Conservation (phyloP, 2,888 invertebrate species). For the Beris chalybata region DNA sequence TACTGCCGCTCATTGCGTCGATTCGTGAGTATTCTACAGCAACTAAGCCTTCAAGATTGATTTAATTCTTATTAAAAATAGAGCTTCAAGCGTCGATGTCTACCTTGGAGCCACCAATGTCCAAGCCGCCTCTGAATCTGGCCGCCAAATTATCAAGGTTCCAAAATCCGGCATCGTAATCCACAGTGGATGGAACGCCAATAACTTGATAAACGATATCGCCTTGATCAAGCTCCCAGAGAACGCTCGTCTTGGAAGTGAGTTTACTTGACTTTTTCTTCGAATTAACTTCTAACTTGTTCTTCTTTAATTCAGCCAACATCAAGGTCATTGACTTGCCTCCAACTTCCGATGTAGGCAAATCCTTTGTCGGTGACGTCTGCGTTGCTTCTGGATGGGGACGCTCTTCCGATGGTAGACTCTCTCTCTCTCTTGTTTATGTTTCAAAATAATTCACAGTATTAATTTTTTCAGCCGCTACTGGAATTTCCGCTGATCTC, state of each 20-base stretch:
- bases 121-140: neutral
- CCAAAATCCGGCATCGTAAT: neutral
- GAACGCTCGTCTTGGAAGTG: slow-evolving; percentile 13
- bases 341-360: neutral
- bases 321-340: slow-evolving; percentile 4
- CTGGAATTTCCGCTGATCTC: slow-evolving; percentile 4
- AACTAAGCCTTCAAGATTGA: neutral
- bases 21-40: slow-evolving; percentile 3
- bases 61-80: slow-evolving; percentile 35
- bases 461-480: slow-evolving; percentile 12
- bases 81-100: slow-evolving; percentile 1
- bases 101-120: slow-evolving; percentile 15
- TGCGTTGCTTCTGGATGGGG: slow-evolving; percentile 25
- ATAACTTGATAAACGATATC: slow-evolving; percentile 9
- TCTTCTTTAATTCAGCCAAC: neutral
- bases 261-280: neutral
- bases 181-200: slow-evolving; percentile 8
- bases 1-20: slow-evolving; percentile 30
- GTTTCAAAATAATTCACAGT: neutral
- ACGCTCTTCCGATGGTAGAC: slow-evolving; percentile 4
- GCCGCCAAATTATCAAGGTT: slow-evolving; percentile 9
- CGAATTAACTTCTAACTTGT: neutral
- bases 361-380: neutral
- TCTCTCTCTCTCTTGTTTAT: neutral
- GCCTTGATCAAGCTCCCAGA: slow-evolving; percentile 19